Conservation (phyloP, 30 jellyfish, hydroid and myxozoan genomes). For the Catostylus mosaicus region DNA sequence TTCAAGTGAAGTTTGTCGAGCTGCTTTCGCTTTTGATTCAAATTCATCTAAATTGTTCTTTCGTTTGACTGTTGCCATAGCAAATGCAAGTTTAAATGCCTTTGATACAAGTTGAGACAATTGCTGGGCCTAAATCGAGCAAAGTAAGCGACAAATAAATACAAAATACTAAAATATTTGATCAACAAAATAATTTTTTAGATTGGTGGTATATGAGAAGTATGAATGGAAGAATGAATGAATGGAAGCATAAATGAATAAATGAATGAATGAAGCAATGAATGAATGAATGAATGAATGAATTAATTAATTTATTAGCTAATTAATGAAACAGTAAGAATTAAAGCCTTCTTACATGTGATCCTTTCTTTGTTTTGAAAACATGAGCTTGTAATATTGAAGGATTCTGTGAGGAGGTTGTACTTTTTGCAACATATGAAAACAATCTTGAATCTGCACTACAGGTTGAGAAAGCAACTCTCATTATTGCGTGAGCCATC, state of each 20-base stretch:
- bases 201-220: too few species aligned
- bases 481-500: slow-evolving; percentile 91
- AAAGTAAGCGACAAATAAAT: neutral
- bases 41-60: slow-evolving; percentile 35
- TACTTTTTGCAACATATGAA: slow-evolving; percentile 88
- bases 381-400: slow-evolving; percentile 88
- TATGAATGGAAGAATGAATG: too few species aligned
- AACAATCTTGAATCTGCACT: slow-evolving; percentile 77
- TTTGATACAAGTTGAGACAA: slow-evolving; percentile 69
- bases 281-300: too few species aligned
- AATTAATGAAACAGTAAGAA: too few species aligned
- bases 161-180: neutral
- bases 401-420: slow-evolving; percentile 37
- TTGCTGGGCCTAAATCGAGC: slow-evolving; percentile 72
- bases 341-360: slow-evolving; percentile 82
- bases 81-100: slow-evolving; percentile 80
- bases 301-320: too few species aligned
- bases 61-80: slow-evolving; percentile 69
- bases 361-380: slow-evolving; percentile 76
- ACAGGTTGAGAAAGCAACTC: slow-evolving; percentile 87
- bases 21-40: slow-evolving; percentile 58
- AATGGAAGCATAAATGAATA: too few species aligned
- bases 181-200: too few species aligned
- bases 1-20: slow-evolving; percentile 21
- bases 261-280: too few species aligned